Conservation (phyloP, 2,888 invertebrate genomes). For the Leptinotarsa haldemani region DNA sequence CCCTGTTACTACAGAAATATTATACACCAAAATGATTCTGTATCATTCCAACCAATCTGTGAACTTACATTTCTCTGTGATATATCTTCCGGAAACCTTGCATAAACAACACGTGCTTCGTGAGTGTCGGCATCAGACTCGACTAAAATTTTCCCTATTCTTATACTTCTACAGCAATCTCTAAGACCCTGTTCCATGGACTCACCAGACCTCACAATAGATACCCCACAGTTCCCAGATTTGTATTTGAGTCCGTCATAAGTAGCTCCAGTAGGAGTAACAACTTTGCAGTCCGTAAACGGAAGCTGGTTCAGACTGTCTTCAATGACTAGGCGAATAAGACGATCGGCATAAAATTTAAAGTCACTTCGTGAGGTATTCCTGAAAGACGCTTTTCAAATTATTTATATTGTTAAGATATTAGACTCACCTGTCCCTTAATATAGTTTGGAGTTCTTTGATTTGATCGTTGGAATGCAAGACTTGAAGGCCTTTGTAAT, state of each 20-base stretch:
- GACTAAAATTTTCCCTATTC: constrained; percentile 98
- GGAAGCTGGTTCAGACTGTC: constrained; percentile 97
- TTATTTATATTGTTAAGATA: neutral
- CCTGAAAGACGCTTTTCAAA: constrained; percentile 68
- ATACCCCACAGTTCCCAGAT: constrained; percentile 95
- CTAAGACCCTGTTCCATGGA: constrained; percentile 76
- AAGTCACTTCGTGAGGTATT: constrained; percentile 94
- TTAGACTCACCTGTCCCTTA: constrained; percentile 82
- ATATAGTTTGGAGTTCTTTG: constrained; percentile 86
- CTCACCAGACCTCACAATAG: constrained; percentile 88
- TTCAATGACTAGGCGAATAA: constrained; percentile 97
- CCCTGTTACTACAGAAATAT: too few relatives aligned
- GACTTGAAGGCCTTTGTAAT: constrained; percentile 77
- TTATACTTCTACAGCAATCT: constrained; percentile 97
- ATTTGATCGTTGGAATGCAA: constrained; percentile 82
- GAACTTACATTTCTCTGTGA: constrained; percentile 74
- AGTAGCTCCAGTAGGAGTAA: constrained; percentile 91
- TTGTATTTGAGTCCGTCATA: constrained; percentile 95
- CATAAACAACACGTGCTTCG: constrained; percentile 96
- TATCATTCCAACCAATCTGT: neutral
- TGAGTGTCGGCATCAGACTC: constrained; percentile 97
- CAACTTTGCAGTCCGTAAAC: constrained; percentile 89
- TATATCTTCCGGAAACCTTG: constrained; percentile 97
- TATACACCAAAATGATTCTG: too few relatives aligned
- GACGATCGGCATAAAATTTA: constrained; percentile 97